Conservation (phyloP, 2,888 invertebrate species). For the Drosophila acutilabella region DNA sequence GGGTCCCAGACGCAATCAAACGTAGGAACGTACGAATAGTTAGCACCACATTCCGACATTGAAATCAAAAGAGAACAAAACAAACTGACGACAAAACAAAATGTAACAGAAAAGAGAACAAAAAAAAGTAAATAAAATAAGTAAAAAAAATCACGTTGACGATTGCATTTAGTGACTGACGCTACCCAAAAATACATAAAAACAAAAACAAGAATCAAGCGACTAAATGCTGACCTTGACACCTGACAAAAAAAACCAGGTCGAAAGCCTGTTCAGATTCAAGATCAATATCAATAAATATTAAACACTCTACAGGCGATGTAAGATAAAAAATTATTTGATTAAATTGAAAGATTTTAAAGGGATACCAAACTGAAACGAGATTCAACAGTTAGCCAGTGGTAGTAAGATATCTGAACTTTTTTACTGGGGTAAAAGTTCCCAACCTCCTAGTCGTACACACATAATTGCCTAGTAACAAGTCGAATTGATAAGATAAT, state of each 20-base stretch:
- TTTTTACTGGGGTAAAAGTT: neutral
- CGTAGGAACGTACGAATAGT: slow-evolving; percentile 32
- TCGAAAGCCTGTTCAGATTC: slow-evolving; percentile 16
- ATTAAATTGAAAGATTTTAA: too few relatives aligned
- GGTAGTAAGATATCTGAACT: neutral
- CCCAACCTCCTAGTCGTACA: neutral
- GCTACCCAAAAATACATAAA: neutral
- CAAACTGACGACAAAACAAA: slow-evolving; percentile 4
- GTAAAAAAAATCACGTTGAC: slow-evolving; percentile 8
- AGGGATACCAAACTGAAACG: too few relatives aligned
- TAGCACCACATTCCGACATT: slow-evolving; percentile 36
- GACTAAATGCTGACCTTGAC: slow-evolving; percentile 14
- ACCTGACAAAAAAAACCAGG: slow-evolving; percentile 19
- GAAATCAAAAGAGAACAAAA: slow-evolving; percentile 7
- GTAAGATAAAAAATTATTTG: too few relatives aligned
- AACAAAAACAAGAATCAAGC: neutral
- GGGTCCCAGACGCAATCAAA: slow-evolving; percentile 36
- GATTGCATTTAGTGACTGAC: slow-evolving; percentile 6
- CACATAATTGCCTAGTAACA: slow-evolving; percentile 31
- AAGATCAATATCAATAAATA: slow-evolving; percentile 6
- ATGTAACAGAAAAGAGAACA: slow-evolving; percentile 11
- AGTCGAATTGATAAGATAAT: slow-evolving; percentile 34
- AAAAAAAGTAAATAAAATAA: neutral
- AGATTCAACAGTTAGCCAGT: too few relatives aligned
- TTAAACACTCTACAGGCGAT: too few relatives aligned